Evolutionary conservation across 2,797 vertebrate species (phyloP), one percentile per base, ranked within the genome.

Genomic region (Typhlichthys eigenmanni): DNA sequence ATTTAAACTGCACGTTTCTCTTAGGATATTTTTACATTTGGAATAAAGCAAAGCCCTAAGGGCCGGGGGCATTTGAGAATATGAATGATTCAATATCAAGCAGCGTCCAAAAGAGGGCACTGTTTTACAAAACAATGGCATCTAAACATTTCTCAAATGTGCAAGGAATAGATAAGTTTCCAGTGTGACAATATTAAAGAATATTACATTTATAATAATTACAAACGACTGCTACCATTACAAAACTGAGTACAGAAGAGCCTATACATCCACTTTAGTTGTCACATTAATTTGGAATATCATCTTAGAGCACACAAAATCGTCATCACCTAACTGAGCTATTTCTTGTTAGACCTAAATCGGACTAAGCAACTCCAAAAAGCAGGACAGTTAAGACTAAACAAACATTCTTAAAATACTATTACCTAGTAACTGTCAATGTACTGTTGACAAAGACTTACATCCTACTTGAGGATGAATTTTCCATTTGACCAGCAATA

Each of bases 1-100:
- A 17, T 48, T 17, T 14, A 82, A 73, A 76, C 62, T 83, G 64
- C 70, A 86, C 71, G 65, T 68, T 74, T 16, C 55, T 62, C 32
- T 29, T 6, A 62, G 8, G 47, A 66, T 55, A 43, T 53, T 68
- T 9, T 58, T 58, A 32, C 7, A 56, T 12, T 13, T 13, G n/a
- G 38, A 64, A 13, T 29, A 62, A 55, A 63, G 14, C 6, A 13
- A 16, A 4, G 61, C 16, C 38, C 48, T 2, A 13, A 70, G 57
- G 19, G 12, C 47, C 32, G 47, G 45, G 34, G 16, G 3, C 14
- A 48, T 66, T 38, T 51, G 55, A 16, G 47, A 63, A 64, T 10
- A 14, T 63, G 43, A 46, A 60, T 19, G 50, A 11, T n/a, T 46
- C 43, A 60, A 38, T 45, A 43, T 32, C 43, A 6, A 64, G 47